Conservation (phyloP, 2,888 invertebrate genomes). For the Trilocha varians region DNA sequence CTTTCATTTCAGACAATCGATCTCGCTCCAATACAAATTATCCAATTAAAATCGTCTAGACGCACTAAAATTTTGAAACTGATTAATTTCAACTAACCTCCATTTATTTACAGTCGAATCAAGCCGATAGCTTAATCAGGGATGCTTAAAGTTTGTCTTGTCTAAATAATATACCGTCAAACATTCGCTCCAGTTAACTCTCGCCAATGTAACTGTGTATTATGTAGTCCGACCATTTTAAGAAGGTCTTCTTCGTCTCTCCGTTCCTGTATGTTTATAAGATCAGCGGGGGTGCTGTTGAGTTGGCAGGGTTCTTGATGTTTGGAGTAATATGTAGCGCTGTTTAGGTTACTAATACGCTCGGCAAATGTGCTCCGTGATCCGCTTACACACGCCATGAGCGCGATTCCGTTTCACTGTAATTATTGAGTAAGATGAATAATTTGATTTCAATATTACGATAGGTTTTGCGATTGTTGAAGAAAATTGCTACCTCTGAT, state of each 20-base stretch:
- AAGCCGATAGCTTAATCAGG: conserved; percentile 37
- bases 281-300: conserved; percentile 8
- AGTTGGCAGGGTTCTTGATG: conserved; percentile 20
- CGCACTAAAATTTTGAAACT: conserved; percentile 1
- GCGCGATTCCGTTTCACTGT: conserved; percentile 20
- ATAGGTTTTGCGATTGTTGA: no score
- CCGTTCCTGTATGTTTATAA: conserved; percentile 5
- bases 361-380: conserved; percentile 46
- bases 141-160: conserved; percentile 37
- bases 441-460: conserved; percentile 17
- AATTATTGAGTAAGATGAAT: conserved; percentile 20
- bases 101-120: background rate
- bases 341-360: conserved; percentile 54
- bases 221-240: conserved; percentile 26
- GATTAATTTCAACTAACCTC: background rate
- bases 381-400: conserved; percentile 39
- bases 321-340: conserved; percentile 30
- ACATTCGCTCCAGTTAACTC: conserved; percentile 46
- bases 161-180: conserved; percentile 48
- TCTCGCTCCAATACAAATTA: background rate
- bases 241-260: conserved; percentile 22
- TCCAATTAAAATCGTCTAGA: conserved; percentile 2
- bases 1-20: no score
- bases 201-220: conserved; percentile 31
- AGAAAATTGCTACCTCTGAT: no score